Evolutionary conservation across 2,797 vertebrate species (phyloP).

Genomic region (Mallotus villosus): DNA sequence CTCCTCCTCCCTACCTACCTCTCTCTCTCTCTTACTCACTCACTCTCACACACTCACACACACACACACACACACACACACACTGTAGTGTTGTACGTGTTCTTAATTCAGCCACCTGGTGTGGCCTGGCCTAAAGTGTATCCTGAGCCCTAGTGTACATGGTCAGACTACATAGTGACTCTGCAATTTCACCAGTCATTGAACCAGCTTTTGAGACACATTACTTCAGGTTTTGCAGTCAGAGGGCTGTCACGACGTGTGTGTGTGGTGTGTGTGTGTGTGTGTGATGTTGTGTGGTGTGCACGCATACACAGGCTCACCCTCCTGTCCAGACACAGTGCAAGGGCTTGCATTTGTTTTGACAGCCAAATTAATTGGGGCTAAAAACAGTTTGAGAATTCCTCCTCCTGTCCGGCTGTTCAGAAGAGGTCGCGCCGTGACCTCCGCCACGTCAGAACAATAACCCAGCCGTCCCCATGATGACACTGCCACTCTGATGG

Average conservation of each 20-base stretch:
- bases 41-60: background rate
- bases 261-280: conserved; percentile 70
- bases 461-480: conserved; percentile 81
- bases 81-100: background rate
- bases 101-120: background rate
- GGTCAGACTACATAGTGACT: too few species aligned
- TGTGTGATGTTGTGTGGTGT: conserved; percentile 54
- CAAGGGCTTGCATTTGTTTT: conserved; percentile 86
- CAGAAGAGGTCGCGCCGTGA: conserved; percentile 85
- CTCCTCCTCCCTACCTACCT: background rate
- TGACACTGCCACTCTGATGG: conserved; percentile 50
- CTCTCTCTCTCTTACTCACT: conserved; percentile 21
- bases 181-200: too few species aligned
- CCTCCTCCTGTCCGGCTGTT: conserved; percentile 87
- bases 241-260: conserved; percentile 56
- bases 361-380: conserved; percentile 95
- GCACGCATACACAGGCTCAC: conserved; percentile 80
- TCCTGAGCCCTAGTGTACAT: conserved; percentile 29
- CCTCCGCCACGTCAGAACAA: conserved; percentile 90
- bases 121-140: background rate
- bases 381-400: conserved; percentile 92
- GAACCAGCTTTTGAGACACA: conserved; percentile 24
- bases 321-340: conserved; percentile 78
- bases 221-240: conserved; percentile 67
- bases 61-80: background rate